These are phyloP conservation scores for Poeciliopsis turneri DNA, from an alignment of 2,797 vertebrate species.

Conservation along the genomic window DNA sequence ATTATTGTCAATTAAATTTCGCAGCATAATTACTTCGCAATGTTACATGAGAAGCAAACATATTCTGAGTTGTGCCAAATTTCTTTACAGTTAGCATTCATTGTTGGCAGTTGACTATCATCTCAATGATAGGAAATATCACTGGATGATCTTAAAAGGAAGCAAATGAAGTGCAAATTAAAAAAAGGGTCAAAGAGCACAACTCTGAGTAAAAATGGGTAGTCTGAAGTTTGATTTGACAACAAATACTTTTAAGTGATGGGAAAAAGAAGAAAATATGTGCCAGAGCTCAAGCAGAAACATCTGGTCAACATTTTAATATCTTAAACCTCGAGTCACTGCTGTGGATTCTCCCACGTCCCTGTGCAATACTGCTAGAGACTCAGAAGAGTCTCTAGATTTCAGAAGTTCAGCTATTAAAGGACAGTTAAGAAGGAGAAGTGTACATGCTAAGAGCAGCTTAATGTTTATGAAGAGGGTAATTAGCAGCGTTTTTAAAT, in stretches of 20 bases:
- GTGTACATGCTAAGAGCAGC: neutral
- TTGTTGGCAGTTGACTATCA: neutral
- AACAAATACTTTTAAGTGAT: neutral
- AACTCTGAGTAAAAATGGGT: neutral
- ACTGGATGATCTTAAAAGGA: neutral
- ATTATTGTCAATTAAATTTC: neutral
- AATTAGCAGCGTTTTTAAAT: neutral
- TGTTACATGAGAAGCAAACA: neutral
- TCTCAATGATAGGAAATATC: neutral
- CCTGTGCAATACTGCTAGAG: neutral
- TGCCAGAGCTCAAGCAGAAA: neutral
- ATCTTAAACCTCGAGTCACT: neutral
- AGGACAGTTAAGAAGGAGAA: neutral
- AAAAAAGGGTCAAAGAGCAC: neutral
- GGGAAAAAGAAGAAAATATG: neutral
- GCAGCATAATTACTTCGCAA: neutral
- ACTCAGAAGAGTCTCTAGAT: neutral
- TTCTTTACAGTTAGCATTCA: neutral
- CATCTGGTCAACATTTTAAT: neutral
- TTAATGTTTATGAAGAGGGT: neutral
- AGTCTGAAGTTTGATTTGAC: neutral
- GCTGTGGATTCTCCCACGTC: neutral
- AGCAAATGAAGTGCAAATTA: neutral
- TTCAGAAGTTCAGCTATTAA: neutral
- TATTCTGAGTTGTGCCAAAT: neutral